Percentiles rank a stretch among this genome's conserved stretches.
Evolutionary conservation across 2,113 vertebrate genomes (phyloP).

Genomic region (Halichoeres trimaculatus): DNA sequence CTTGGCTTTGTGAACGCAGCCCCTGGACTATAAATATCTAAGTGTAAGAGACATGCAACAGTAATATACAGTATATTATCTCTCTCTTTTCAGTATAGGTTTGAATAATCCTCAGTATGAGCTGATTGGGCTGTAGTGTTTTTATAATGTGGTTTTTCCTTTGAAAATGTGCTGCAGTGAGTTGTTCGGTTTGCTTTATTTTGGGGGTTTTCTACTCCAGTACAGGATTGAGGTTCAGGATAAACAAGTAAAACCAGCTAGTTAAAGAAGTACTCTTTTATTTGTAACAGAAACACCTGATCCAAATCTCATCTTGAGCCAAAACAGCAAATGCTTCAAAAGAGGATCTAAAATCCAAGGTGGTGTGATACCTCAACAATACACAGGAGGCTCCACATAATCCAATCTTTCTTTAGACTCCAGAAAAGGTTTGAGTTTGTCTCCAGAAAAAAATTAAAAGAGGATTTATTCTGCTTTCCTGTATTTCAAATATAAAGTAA

Average conservation of each 20-base stretch:
- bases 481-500: too few relatives aligned
- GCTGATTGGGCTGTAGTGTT: conserved; percentile 69
- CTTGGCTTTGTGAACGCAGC: conserved; percentile 47
- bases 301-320: background rate
- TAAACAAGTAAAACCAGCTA: conserved; percentile 8
- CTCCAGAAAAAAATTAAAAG: background rate
- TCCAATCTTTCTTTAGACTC: background rate
- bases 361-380: background rate
- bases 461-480: too few relatives aligned
- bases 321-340: background rate
- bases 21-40: conserved; percentile 62
- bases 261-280: background rate
- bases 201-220: conserved; percentile 40
- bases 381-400: background rate
- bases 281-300: background rate
- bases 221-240: conserved; percentile 18
- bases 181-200: conserved; percentile 63
- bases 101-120: conserved; percentile 64
- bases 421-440: background rate
- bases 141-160: conserved; percentile 67
- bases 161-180: conserved; percentile 69
- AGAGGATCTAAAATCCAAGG: conserved; percentile 4
- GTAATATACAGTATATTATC: conserved; percentile 64
- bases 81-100: conserved; percentile 60
- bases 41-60: conserved; percentile 62